Conservation (phyloP, 1,140 invertebrate genomes). For the Sarcophaga peregrina region DNA sequence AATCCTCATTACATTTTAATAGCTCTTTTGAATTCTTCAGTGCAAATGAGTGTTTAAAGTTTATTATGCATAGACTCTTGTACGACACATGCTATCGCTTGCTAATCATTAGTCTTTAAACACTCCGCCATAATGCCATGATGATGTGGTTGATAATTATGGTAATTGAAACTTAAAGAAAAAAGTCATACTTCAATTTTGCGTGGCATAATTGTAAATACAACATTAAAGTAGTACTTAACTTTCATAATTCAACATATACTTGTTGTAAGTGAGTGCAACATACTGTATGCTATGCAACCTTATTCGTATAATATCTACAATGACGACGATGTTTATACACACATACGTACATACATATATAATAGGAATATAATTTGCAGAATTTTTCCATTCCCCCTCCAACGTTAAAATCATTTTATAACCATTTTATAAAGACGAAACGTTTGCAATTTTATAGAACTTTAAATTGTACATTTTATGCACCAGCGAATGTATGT, state of each 20-base stretch:
- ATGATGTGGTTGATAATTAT: too few relatives aligned
- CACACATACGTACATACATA: too few relatives aligned
- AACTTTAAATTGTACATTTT: neutral
- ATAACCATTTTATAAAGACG: neutral
- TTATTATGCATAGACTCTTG: too few relatives aligned
- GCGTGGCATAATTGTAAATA: slow-evolving; percentile 8
- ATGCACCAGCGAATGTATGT: neutral
- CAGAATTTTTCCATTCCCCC: neutral
- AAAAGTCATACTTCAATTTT: neutral
- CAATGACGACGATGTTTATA: too few relatives aligned
- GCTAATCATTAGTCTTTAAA: too few relatives aligned
- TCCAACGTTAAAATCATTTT: neutral
- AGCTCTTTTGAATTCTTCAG: too few relatives aligned
- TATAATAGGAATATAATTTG: too few relatives aligned
- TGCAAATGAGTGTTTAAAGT: too few relatives aligned
- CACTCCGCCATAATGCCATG: too few relatives aligned
- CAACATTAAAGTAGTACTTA: neutral
- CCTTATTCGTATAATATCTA: too few relatives aligned
- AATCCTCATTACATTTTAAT: too few relatives aligned
- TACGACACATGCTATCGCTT: too few relatives aligned
- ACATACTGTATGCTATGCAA: neutral
- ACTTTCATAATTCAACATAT: slow-evolving; percentile 1
- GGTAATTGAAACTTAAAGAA: neutral
- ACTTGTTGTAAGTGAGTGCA: neutral
- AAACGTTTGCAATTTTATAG: neutral